Base-by-base conservation (phyloP, 2,113 vertebrate species). In the Arizona elegans region DNA sequence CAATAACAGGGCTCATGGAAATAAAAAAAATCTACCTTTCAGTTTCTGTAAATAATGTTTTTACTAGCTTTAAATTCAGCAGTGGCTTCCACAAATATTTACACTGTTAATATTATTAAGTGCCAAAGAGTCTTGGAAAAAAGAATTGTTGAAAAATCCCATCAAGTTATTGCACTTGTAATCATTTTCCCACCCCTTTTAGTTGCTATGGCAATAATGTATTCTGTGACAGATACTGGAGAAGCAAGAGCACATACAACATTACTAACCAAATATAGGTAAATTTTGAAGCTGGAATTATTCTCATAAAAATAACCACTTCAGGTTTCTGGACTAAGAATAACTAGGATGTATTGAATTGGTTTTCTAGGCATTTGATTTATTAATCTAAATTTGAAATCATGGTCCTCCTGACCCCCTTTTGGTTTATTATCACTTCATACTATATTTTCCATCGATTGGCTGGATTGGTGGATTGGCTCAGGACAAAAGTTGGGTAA, bases 131-230 rank as follows among this genome's bases (percentile, higher is more conserved):
- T 89, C 87, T 87, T 87, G 89, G 93, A 94, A 91, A 93, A 87
- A 59, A 95, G 93, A 52, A 52, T 92, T 86, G 89, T 65, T 93
- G 94, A 94, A 96, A 93, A 94, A 96, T 55, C 93, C 91, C 91
- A 7, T 0, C 86, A 87, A 94, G 92, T 70, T 94, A 88, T 53
- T 93, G 89, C 92, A 96, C 91, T 93, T 95, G 93, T 59, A 11
- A 4, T 29, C 52, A 86, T 91, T 38, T 81, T 1, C 92, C 58
- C 12, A 87, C 59, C 89, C 62, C 56, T 81, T 38, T 75, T 38
- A 12, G 95, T 96, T 91, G 59, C 95, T 95, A 93, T 89, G 91
- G 96, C 29, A 55, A 96, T 17, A 58, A 94, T 89, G 94, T 86
- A 75, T 5, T 5, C 56, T 86, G 29, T 86, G 93, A 70, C 0